phyloP scores from a whole-genome alignment of 2,797 vertebrate genomes.

The Tragelaphus oryx region DNA sequence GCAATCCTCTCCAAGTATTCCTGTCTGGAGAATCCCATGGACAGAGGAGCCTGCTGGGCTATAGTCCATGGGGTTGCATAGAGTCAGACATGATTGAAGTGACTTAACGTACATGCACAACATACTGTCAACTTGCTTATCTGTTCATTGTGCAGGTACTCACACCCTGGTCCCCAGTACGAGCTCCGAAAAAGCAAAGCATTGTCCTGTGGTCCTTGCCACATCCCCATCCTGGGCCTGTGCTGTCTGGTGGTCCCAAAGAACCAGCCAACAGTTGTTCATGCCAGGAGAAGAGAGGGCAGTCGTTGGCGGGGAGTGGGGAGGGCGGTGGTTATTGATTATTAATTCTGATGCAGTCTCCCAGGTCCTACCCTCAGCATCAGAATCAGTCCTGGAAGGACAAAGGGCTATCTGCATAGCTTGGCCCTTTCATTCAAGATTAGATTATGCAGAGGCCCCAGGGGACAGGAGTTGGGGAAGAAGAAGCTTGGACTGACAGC shows the following conservation, averaged over 20 bases:
- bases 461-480: fast-evolving
- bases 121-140: neutral
- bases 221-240: fast-evolving
- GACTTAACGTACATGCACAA: neutral
- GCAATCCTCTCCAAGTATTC: neutral
- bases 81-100: neutral
- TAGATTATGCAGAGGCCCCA: neutral
- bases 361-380: neutral
- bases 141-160: neutral
- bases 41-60: neutral
- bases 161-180: fast-evolving
- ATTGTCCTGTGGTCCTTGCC: fast-evolving
- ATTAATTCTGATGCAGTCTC: fast-evolving
- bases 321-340: neutral
- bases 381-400: neutral
- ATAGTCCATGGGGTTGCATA: neutral
- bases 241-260: too few relatives aligned
- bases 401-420: fast-evolving
- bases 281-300: fast-evolving
- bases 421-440: neutral
- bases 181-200: neutral
- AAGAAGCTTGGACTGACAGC: neutral
- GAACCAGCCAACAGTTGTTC: neutral
- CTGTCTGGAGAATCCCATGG: neutral
- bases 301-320: too few relatives aligned